These are phyloP conservation scores for Hepsetus odoe DNA, from an alignment of 2,113 vertebrate genomes.

Conservation along the genomic window DNA sequence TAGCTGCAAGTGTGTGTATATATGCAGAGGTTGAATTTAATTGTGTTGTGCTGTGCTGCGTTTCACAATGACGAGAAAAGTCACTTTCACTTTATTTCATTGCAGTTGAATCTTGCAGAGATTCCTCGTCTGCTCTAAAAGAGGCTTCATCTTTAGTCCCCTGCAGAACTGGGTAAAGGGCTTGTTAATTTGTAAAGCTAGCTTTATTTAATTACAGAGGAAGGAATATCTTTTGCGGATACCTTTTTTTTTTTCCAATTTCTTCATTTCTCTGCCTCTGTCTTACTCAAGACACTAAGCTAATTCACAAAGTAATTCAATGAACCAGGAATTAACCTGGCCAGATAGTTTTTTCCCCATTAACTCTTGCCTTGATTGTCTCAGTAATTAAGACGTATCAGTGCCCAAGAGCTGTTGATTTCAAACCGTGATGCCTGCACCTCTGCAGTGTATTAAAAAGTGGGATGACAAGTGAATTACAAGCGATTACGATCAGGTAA, in stretches of 20 bases:
- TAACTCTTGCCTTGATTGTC: conserved; percentile 66
- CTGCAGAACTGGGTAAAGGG: conserved; percentile 54
- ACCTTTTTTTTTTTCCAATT: conserved; percentile 55
- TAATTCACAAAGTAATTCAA: conserved; percentile 72
- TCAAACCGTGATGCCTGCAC: conserved; percentile 54
- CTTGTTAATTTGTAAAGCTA: conserved; percentile 58
- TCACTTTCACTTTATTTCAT: no score
- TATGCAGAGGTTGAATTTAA: no score
- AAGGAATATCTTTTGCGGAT: conserved; percentile 54
- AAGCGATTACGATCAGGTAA: conserved; percentile 70
- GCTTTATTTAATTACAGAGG: conserved; percentile 67
- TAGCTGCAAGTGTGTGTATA: no score
- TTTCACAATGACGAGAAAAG: no score
- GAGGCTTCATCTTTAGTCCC: conserved; percentile 51
- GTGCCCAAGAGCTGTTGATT: conserved; percentile 59
- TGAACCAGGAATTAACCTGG: conserved; percentile 76
- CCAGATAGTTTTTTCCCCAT: conserved; percentile 67
- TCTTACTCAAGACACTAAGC: conserved; percentile 67
- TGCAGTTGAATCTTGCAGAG: conserved; percentile 10
- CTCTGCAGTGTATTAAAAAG: conserved; percentile 62
- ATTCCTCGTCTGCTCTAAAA: neutral
- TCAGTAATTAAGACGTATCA: conserved; percentile 74
- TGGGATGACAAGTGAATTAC: conserved; percentile 68
- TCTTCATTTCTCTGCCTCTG: conserved; percentile 59
- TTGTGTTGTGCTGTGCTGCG: no score